A percentile compares a stretch with the other conserved stretches of the same genome.
Conservation (phyloP, 2,797 vertebrate genomes). For the Pelochelys cantorii region DNA sequence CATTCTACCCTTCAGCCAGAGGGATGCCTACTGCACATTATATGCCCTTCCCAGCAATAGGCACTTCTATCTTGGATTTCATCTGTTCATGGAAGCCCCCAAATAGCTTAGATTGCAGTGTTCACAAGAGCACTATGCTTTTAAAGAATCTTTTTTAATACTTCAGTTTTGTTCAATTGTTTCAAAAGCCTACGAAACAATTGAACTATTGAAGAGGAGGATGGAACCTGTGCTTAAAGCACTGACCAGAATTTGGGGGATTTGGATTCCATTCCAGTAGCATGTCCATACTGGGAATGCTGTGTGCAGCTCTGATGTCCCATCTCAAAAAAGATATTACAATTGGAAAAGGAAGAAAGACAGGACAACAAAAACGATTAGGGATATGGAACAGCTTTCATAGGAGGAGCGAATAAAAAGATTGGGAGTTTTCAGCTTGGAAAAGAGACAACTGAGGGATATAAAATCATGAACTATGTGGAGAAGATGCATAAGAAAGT, state of each 20-base stretch:
- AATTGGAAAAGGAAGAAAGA: not conserved
- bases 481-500: not conserved
- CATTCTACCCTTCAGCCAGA: not conserved
- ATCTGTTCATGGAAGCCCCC: not conserved
- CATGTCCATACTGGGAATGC: not conserved
- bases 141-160: not conserved
- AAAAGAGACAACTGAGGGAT: not conserved
- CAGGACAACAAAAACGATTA: not conserved
- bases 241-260: not conserved
- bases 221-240: not conserved
- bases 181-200: not conserved
- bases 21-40: not conserved
- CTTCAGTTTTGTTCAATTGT: not conserved
- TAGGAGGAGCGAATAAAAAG: not conserved
- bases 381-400: not conserved
- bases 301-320: not conserved
- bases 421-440: not conserved
- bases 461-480: not conserved
- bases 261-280: not conserved
- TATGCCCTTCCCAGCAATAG: not conserved
- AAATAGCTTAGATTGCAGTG: fast-evolving
- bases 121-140: not conserved
- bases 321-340: not conserved
- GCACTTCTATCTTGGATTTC: not conserved
- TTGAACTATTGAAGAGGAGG: not conserved